Evolutionary conservation across 2,113 vertebrate genomes (phyloP).

Genomic region (Rhynchomys soricoides): DNA sequence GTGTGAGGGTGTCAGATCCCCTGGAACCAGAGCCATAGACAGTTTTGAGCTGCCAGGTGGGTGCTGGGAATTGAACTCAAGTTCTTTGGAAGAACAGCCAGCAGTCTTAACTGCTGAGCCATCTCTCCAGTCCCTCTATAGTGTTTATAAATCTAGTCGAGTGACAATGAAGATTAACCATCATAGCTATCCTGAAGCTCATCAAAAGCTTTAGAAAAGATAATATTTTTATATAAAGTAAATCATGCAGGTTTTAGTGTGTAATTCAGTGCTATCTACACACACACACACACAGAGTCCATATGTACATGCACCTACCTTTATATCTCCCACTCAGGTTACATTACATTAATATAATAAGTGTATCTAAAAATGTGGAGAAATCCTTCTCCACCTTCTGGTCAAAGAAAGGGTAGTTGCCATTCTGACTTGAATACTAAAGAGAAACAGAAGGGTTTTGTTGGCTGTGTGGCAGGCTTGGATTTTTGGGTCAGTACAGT

Average conservation of each 20-base stretch:
- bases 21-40: neutral
- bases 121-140: neutral
- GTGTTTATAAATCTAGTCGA: neutral
- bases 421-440: constrained; percentile 14
- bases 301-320: neutral
- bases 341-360: neutral
- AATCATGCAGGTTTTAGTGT: constrained; percentile 33
- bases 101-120: neutral
- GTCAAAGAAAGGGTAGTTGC: neutral
- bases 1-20: neutral
- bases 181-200: neutral
- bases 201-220: neutral
- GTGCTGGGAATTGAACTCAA: neutral
- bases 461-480: neutral
- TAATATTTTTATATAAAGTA: neutral
- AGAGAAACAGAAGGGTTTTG: neutral
- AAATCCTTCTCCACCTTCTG: neutral
- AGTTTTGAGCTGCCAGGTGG: neutral
- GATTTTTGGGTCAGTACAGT: neutral
- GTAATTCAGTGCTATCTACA: neutral
- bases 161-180: neutral
- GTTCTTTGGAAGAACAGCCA: neutral
- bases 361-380: neutral
- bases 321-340: neutral
- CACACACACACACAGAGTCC: neutral